These are phyloP conservation scores for Psephotus haematonotus DNA, from an alignment of 2,113 vertebrate species.

Conservation along the genomic window DNA sequence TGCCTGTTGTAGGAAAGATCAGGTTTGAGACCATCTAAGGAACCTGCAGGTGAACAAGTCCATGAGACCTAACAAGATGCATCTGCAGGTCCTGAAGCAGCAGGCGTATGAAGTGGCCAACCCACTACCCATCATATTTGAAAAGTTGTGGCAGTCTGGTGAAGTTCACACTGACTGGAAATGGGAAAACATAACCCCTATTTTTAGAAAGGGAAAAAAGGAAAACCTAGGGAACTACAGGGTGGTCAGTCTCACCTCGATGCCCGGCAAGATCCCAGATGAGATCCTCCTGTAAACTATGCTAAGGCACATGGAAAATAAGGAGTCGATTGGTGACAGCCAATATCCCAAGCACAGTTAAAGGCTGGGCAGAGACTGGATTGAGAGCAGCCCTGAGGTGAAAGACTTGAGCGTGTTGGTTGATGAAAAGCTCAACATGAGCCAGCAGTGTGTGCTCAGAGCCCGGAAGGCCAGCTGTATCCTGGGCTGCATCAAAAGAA, in stretches of 20 bases:
- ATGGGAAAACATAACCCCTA: neutral
- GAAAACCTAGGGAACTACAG: neutral
- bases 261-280: neutral
- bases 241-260: neutral
- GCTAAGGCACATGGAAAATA: neutral
- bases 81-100: neutral
- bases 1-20: neutral
- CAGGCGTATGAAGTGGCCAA: neutral
- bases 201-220: neutral
- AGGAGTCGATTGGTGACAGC: neutral
- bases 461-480: neutral
- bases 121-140: neutral
- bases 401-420: neutral
- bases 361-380: neutral
- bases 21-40: neutral
- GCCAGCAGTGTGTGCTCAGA: neutral
- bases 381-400: neutral
- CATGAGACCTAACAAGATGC: neutral
- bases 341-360: neutral
- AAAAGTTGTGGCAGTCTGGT: neutral
- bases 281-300: neutral
- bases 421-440: neutral
- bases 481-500: neutral
- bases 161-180: neutral
- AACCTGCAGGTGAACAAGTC: neutral